Base-by-base conservation (phyloP, 2,113 vertebrate species). In the Erythrocercus mccallii region DNA sequence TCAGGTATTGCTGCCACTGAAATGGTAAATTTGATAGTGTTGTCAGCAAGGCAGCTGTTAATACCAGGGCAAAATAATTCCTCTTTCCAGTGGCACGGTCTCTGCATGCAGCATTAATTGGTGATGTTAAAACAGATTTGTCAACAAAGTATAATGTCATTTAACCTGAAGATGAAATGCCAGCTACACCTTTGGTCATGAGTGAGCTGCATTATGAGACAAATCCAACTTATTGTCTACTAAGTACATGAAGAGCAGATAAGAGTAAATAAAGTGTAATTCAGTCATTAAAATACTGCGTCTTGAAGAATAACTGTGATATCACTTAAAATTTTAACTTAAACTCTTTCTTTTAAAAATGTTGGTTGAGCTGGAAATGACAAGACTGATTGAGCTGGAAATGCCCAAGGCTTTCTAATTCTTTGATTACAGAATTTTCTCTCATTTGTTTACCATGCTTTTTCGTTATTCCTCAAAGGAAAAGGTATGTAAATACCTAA, bases 401-500 rank as follows among this genome's bases (percentile, higher is more conserved):
- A 53, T 69, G 51, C 27, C 57, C 19, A 57, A 66, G 38, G 17
- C 48, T 76, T 88, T 33, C 22, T 42, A 40, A 73, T 76, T 79
- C 19, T 84, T 85, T 74, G 40, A 37, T 90, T 70, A 50, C 6
- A 53, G 27, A 73, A 18, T 73, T 94, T 86, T 84, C 28, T 85
- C 37, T 88, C 47, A 51, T 64, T 86, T 81, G 44, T 92, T 94
- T 95, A 81, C 12, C 2, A 6, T 5, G 45, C 4, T 68, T 88
- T 94, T 87, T 53, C 84, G 54, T 54, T 96, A 44, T 86, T 93
- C 66, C 30, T 65, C 91, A 73, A 66, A 91, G 66, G 66, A 66
- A 42, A 65, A 93, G 38, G 35, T 68, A 68, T 45, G n/a, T 66
- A 86, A 78, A 73, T 70, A 86, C 83, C n/a, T 22, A 48, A 76